Base-by-base conservation (phyloP, 2,888 invertebrate species). In the Temnothorax ravouxi region DNA sequence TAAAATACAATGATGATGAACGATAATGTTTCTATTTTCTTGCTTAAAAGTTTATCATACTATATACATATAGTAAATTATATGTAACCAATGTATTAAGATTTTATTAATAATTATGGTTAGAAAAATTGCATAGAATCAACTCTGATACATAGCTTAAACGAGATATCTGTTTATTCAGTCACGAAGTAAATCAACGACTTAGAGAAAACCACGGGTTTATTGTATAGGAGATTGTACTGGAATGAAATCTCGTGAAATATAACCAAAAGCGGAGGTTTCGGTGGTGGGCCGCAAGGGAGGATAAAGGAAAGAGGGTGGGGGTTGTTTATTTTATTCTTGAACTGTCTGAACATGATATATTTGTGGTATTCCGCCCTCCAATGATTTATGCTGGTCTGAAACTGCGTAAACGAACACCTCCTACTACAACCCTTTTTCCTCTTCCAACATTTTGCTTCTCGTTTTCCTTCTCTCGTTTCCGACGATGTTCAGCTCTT, bases 221-320 rank as follows among this genome's bases (percentile, higher is more conserved):
- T 85, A 83, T 82, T 66, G 64, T 47, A 86, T 47, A 86, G 69
- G 83, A 87, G 83, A 86, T 74, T 62, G 72, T 74, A 74, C 83
- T 54, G 83, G 81, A 85, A 84, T 86, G 79, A 86, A 89, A 89
- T 87, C 87, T 88, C 82, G 44, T 87, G 89, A 91, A 90, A 90
- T 90, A 89, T 87, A 86, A 82, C 86, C 67, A 59, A 86, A 69
- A 72, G 59, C 52, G 52, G 54, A 74, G 81, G 84, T 87, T 87
- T 64, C 62, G 71, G 87, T 75, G 82, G 84, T 69, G 84, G 59
- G 83, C 83, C 59, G 38, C 76, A 84, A 82, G 64, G 64, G 75
- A 59, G 86, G 72, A 75, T 76, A 47, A 86, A 52, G 74, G 34
- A n/a, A 15, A 61, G 47, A 8, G 62, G 56, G 25, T 64, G 56